Evolutionary conservation across 2,888 invertebrate genomes (phyloP).

Genomic region (Lasioglossum vierecki): DNA sequence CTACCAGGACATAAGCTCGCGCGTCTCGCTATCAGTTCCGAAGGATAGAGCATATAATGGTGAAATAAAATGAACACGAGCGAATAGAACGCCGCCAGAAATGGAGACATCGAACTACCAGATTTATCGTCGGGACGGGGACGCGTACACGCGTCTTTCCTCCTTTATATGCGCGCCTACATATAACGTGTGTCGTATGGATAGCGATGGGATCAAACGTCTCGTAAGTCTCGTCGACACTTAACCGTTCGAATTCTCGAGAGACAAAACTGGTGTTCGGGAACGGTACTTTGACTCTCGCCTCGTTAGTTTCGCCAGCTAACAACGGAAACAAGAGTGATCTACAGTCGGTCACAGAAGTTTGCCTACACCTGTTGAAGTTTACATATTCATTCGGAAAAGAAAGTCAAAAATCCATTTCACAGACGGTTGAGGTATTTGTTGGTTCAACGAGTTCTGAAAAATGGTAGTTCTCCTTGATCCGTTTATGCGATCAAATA

Average conservation of each 20-base stretch:
- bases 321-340: neutral
- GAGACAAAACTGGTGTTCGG: neutral
- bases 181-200: neutral
- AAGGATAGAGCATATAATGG: slow-evolving; percentile 58
- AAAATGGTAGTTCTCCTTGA: no score
- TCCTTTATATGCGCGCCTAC: slow-evolving; percentile 7
- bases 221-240: neutral
- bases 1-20: slow-evolving; percentile 26
- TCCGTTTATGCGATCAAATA: neutral
- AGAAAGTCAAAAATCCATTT: neutral
- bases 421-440: no score
- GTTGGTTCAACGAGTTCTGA: neutral
- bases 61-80: slow-evolving; percentile 56
- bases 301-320: neutral
- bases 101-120: slow-evolving; percentile 64
- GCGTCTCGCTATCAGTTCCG: slow-evolving; percentile 51
- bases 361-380: neutral
- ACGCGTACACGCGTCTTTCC: slow-evolving; percentile 13
- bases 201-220: slow-evolving; percentile 10
- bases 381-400: neutral
- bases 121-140: slow-evolving; percentile 58
- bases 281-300: neutral
- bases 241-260: neutral
- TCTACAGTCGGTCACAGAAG: neutral
- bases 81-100: slow-evolving; percentile 42